These are phyloP conservation scores for Gadus chalcogrammus DNA, from an alignment of 2,113 vertebrate genomes.

Conservation along the genomic window DNA sequence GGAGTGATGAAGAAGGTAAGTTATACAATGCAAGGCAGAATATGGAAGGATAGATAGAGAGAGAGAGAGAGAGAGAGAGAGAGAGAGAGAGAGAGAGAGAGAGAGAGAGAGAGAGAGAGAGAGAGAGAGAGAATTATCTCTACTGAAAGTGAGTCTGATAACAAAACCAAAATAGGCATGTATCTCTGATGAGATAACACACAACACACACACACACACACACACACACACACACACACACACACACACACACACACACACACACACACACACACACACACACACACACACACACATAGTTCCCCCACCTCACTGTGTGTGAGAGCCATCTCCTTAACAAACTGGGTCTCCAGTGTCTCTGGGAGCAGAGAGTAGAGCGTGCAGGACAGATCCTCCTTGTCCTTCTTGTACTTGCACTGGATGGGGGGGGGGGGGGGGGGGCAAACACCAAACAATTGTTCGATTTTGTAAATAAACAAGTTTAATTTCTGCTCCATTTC, in stretches of 20 bases:
- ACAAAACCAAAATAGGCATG: background rate
- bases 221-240: constrained; percentile 6
- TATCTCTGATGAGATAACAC: constrained; percentile 22
- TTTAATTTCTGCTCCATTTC: too few species aligned
- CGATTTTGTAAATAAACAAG: too few species aligned
- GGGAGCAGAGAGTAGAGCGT: constrained; percentile 52
- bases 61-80: too few species aligned
- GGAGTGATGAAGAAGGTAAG: too few species aligned
- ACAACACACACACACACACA: background rate
- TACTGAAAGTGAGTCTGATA: constrained; percentile 49
- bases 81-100: too few species aligned
- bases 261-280: too few species aligned
- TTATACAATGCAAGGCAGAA: too few species aligned
- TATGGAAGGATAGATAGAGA: background rate
- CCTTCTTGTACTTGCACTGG: constrained; percentile 49
- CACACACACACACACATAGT: constrained; percentile 11
- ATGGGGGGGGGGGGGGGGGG: background rate
- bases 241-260: constrained; percentile 21
- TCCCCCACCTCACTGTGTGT: constrained; percentile 52
- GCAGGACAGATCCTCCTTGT: constrained; percentile 45
- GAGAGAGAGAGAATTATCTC: constrained; percentile 38
- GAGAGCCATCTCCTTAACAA: constrained; percentile 55
- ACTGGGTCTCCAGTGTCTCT: constrained; percentile 61
- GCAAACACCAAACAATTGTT: too few species aligned
- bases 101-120: constrained; percentile 14